Evolutionary conservation across 1,140 invertebrate species (phyloP), one percentile per base, ranked within the genome.

Genomic region (Augochlora pura): DNA sequence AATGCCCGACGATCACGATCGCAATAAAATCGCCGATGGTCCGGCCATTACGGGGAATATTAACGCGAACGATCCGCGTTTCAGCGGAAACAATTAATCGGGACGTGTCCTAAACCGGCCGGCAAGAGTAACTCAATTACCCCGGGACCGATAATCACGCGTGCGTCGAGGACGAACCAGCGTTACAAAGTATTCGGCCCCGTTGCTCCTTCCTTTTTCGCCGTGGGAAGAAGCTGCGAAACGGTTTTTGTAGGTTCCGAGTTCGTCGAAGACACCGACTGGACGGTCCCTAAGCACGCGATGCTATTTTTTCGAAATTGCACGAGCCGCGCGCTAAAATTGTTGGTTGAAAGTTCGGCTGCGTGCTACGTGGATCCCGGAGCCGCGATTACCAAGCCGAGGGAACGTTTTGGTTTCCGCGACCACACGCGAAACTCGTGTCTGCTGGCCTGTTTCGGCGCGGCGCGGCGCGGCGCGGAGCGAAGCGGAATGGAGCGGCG

Each of bases 121-220:
- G 23, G 2, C 23, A 16, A 27, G 18, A 52, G 60, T 74, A 65
- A 65, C 62, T 65, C 42, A 74, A 65, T 74, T 74, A 74, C 21
- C 57, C 57, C 23, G 23, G n/a, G n/a, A 14, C 49, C 32, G 57
- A 57, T 72, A 62, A 72, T 59, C 38, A 42, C 63, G 63, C 63
- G 38, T 46, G 49, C 16, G 54, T 25, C 68, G 32, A n/a, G 32
- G 32, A 32, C 32, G 32, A 32, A 32, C 27, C 32, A 39, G 38
- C 39, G 39, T 42, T 39, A n/a, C 54, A 72, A 62, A 52, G 46
- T 54, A 32, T 52, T 52, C 16, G 49, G 8, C 49, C 49, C 38
- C 21, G 10, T 46, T 14, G 7, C 16, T 52, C 16, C 16, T 52
- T 18, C 49, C 42, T 46, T 52, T 5, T 14, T 3, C 14, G 0